phyloP scores from a whole-genome alignment of 2,888 invertebrate species.

The Caenorhabditis wallacei region DNA sequence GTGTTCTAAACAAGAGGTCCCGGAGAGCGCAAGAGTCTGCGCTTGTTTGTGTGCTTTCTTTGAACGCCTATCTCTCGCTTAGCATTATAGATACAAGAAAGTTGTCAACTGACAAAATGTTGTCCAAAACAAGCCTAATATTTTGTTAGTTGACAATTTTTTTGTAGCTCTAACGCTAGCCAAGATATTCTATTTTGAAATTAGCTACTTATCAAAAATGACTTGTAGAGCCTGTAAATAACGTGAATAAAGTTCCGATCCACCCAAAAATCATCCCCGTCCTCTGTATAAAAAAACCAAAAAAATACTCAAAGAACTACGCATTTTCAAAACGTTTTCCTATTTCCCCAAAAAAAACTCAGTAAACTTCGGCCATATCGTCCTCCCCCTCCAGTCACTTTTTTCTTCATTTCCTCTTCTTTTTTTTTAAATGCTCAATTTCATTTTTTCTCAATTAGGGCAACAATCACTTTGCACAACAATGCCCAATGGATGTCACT shows the following conservation, averaged over 20 bases:
- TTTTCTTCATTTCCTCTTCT: constrained; percentile 23
- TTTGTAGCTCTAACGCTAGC: not conserved
- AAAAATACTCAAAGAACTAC: constrained; percentile 5
- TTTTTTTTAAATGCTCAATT: constrained; percentile 30
- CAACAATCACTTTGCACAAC: constrained; percentile 78
- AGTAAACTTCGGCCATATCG: constrained; percentile 27
- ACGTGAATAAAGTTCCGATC: not conserved
- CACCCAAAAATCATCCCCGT: not conserved
- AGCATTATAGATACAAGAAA: too few species aligned
- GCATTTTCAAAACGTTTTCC: constrained; percentile 28
- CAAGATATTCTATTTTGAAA: not conserved
- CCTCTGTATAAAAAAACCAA: constrained; percentile 42
- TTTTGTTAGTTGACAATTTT: too few species aligned
- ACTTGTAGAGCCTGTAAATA: too few species aligned
- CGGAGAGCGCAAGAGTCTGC: too few species aligned
- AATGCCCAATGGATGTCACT: constrained; percentile 80
- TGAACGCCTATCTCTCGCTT: too few species aligned
- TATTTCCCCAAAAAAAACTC: constrained; percentile 9
- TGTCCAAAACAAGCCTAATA: too few species aligned
- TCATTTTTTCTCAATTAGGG: constrained; percentile 71
- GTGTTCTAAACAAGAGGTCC: too few species aligned
- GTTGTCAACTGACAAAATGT: too few species aligned
- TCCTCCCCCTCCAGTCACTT: too few species aligned
- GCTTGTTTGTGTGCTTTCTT: too few species aligned
- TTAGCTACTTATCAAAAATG: too few species aligned